These are phyloP conservation scores for Euleptes europaea DNA, from an alignment of 2,113 vertebrate species.

Conservation along the genomic window DNA sequence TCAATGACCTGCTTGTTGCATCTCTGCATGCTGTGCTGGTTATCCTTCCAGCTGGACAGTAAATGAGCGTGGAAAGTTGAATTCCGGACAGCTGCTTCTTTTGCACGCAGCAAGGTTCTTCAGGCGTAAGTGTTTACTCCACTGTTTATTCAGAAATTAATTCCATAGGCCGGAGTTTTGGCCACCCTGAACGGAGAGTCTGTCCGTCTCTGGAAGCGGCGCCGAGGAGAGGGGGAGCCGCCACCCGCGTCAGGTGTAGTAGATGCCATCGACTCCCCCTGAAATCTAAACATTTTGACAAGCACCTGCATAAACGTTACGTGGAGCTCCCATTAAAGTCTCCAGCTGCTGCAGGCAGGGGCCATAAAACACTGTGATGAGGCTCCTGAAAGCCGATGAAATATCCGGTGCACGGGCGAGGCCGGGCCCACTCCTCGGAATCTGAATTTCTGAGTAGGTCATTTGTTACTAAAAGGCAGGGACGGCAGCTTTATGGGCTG, in stretches of 20 bases:
- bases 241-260: not conserved
- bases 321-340: slow-evolving; percentile 67
- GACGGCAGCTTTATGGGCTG: slow-evolving; percentile 67
- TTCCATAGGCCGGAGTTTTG: not conserved
- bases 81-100: no score
- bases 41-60: no score
- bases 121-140: not conserved
- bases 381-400: slow-evolving; percentile 71
- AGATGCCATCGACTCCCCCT: slow-evolving; percentile 43
- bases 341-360: slow-evolving; percentile 63
- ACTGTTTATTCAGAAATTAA: no score
- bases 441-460: slow-evolving; percentile 73
- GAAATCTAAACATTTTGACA: slow-evolving; percentile 72
- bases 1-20: not conserved
- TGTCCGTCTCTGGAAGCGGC: not conserved
- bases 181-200: no score
- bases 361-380: slow-evolving; percentile 71
- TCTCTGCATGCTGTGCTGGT: not conserved
- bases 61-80: no score
- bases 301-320: slow-evolving; percentile 65
- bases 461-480: slow-evolving; percentile 64
- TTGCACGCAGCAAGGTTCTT: not conserved
- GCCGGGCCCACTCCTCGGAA: slow-evolving; percentile 61
- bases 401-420: slow-evolving; percentile 62
- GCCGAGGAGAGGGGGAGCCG: fast-evolving